Base-by-base conservation (phyloP, 2,113 vertebrate species). In the Tapirus terrestris region DNA sequence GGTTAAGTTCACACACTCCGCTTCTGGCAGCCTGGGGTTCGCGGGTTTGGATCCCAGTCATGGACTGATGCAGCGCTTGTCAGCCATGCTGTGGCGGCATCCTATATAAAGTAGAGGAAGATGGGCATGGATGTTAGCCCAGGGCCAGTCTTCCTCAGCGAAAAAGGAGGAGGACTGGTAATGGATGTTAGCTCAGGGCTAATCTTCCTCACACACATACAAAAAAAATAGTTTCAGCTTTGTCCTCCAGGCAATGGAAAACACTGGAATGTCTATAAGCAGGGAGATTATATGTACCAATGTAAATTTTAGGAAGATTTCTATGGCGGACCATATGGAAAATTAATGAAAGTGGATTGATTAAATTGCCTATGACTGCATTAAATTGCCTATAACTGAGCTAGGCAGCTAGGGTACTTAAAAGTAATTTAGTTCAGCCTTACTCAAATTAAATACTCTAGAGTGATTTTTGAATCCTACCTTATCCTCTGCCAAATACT, bases 391-490 rank as follows among this genome's bases (percentile, higher is more conserved):
- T 77, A 63, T 72, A 89, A 86, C 83, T 80, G 51, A 76, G 27
- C 13, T 58, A 87, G 45, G 53, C 33, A 88, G 53, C 16, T 89
- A 90, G 23, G 5, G 85, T 76, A 73, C 14, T 73, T 73, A 80
- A 92, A 88, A 53, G 51, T 70, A 95, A 94, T 75, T 92, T 76
- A 91, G 95, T 76, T 92, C 31, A 72, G 82, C 33, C 53, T 94
- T 87, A 36, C 33, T 90, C 73, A 68, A 93, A 43, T 61, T 89
- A 96, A 90, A 48, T 60, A 61, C 18, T 82, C 60, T 51, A 25
- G 43, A 92, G 10, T 53, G 56, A 73, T 72, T 77, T n/a, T 23
- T 65, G 76, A 91, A 53, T 89, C 23, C 60, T 91, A 43, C 67
- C 39, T 94, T 16, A 91, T 53, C 8, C 29, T 95, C 67, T 86